Base-by-base conservation (phyloP, 1,140 invertebrate genomes). In the Nasonia longicornis region DNA sequence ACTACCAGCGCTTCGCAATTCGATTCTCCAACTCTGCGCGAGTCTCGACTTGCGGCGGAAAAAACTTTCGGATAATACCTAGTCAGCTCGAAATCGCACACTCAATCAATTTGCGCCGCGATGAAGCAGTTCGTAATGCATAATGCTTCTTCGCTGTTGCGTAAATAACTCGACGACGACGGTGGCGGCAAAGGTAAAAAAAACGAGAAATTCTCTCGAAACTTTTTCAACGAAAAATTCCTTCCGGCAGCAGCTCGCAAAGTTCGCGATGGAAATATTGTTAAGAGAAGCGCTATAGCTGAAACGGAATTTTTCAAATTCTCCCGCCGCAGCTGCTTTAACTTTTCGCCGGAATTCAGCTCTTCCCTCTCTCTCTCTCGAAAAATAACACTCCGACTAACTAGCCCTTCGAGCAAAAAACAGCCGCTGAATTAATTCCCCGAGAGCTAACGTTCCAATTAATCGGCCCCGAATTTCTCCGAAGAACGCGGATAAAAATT, bases 401-500 rank as follows among this genome's bases (percentile, higher is more conserved):
- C 52, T 58, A 58, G n/a, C 52, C 20, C 52, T 58, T n/a, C 52
- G 52, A 58, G 52, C 52, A 58, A 58, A 58, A 58, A 58, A n/a
- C 11, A 58, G 0, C 16, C 16, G 52, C 52, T 58, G 52, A n/a
- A 58, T 58, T 58, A 58, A 58, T 58, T 16, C 52, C 20, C 20
- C 52, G 52, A 29, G 52, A 29, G 22, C 66, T 31, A 67, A 67
- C 64, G 29, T 67, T 29, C 64, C 64, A 67, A 70, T 70, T 70
- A 70, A 70, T 70, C 69, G 31, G 16, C 31, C 31, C 31, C 20
- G 35, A 70, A 70, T 70, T 70, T 70, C 35, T 38, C 35, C 7
- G 26, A 70, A 70, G 69, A 70, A 70, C 31, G 69, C 2, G 12
- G 35, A 70, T 38, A 70, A 70, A 70, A 70, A 70, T 70, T 70